Base-by-base conservation (phyloP, 2,113 vertebrate genomes). In the Campylomormyrus numenius region DNA sequence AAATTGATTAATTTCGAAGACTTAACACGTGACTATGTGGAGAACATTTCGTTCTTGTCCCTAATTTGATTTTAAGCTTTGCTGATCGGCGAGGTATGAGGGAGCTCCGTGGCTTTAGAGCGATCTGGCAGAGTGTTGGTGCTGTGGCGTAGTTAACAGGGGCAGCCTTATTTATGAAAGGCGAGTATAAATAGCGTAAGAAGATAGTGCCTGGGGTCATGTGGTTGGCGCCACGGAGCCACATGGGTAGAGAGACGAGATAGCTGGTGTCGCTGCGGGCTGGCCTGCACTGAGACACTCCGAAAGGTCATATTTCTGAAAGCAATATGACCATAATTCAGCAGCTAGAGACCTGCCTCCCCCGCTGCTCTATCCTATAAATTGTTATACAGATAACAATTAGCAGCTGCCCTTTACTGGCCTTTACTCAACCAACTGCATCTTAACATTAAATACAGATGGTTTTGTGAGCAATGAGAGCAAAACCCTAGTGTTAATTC, bases 111-210 rank as follows among this genome's bases (percentile, higher is more conserved):
- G 77, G 77, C 42, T 83, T 45, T 45, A 42, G 5, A 42, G 19
- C 10, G n/a, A 4, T 48, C 45, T 85, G 83, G 45, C 42, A 48
- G 45, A n/a, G 83, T 10, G 13, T 46, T 11, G 45, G 31, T 2
- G 88, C 15, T 70, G 58, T 48, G 88, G 58, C n/a, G 58, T 27
- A 88, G 88, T 49, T 58, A 88, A 90, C 80, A 87, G 88, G 89
- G 84, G 84, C 90, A 87, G 83, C 88, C 88, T 91, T 92, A 93
- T 93, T 93, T 93, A 92, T 93, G 91, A 91, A 91, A 85, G 86
- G 39, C 58, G 42, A 15, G 70, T 88, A 92, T 91, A 92, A 88
- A 87, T 92, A 89, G 66, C 90, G 90, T 87, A 90, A 90, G 90
- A 58, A 90, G 94, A 92, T 92, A 92, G 91, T 74, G 90, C 90